phyloP scores from a whole-genome alignment of 2,797 vertebrate genomes.

The Pygocentrus nattereri region DNA sequence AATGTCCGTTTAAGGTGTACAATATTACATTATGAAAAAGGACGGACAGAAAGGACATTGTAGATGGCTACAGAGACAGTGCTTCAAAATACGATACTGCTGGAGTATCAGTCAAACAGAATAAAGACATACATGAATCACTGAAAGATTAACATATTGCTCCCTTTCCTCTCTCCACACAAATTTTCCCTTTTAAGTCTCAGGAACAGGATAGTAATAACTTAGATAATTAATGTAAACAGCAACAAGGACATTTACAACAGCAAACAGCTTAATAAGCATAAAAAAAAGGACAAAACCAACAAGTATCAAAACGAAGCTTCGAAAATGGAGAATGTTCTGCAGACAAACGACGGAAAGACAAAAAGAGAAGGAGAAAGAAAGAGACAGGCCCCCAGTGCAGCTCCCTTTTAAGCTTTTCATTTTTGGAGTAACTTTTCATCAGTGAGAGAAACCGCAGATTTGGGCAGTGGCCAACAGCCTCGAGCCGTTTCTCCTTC shows the following conservation, averaged over 20 bases:
- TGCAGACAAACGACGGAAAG: conserved; percentile 1
- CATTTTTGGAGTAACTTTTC: conserved; percentile 5
- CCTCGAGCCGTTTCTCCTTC: conserved; percentile 7
- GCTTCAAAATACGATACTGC: conserved; percentile 7
- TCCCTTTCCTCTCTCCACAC: background rate
- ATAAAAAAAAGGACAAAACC: conserved; percentile 17
- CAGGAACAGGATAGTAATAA: conserved; percentile 55
- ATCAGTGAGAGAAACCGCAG: conserved; percentile 4
- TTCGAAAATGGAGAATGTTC: conserved; percentile 25
- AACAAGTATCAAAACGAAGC: conserved; percentile 40
- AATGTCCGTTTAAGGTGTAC: conserved; percentile 31
- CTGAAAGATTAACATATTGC: conserved; percentile 9
- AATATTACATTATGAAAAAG: conserved; percentile 9
- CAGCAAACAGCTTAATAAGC: conserved; percentile 50
- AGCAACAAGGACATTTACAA: conserved; percentile 47
- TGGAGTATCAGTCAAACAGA: conserved; percentile 1
- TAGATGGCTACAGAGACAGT: conserved; percentile 20
- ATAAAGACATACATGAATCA: background rate
- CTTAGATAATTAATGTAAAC: conserved; percentile 57
- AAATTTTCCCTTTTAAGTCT: conserved; percentile 48
- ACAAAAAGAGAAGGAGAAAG: conserved; percentile 25
- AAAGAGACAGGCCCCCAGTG: conserved; percentile 3
- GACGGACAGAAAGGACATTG: conserved; percentile 14
- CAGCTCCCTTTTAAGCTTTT: background rate
- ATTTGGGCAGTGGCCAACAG: conserved; percentile 17